Percentiles rank a stretch among this genome's conserved stretches.
Conservation (phyloP, 2,797 vertebrate species). For the Tragopan temminckii region DNA sequence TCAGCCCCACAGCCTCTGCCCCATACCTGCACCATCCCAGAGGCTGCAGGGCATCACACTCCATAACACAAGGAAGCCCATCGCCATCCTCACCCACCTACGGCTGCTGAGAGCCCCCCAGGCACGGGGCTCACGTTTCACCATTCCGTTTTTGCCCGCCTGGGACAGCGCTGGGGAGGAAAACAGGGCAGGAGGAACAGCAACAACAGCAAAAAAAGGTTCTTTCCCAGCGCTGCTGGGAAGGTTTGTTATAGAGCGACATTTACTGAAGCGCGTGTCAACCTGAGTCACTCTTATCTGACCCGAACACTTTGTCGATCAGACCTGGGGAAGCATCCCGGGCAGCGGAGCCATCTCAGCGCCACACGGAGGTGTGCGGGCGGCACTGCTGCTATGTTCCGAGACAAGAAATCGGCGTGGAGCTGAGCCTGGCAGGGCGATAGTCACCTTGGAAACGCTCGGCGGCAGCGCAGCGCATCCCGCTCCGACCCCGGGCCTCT, state of each 20-base stretch:
- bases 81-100: rapidly evolving
- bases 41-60: rapidly evolving
- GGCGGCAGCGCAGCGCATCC: neutral
- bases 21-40: rapidly evolving
- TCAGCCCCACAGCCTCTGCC: rapidly evolving
- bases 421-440: conserved; percentile 39
- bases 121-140: neutral
- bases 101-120: rapidly evolving
- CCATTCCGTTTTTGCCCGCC: neutral
- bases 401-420: conserved; percentile 17
- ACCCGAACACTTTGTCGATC: conserved; percentile 26
- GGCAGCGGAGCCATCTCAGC: neutral
- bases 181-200: neutral
- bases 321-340: neutral
- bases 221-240: rapidly evolving
- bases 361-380: no score
- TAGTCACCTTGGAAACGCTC: conserved; percentile 53
- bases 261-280: neutral
- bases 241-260: neutral
- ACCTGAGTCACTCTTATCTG: conserved; percentile 33
- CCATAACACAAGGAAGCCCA: rapidly evolving
- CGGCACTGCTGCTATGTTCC: neutral
- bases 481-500: neutral
- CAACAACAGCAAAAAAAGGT: neutral
- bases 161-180: neutral